Conservation (phyloP, 2,797 vertebrate genomes). For the Macroramphosus scolopax region DNA sequence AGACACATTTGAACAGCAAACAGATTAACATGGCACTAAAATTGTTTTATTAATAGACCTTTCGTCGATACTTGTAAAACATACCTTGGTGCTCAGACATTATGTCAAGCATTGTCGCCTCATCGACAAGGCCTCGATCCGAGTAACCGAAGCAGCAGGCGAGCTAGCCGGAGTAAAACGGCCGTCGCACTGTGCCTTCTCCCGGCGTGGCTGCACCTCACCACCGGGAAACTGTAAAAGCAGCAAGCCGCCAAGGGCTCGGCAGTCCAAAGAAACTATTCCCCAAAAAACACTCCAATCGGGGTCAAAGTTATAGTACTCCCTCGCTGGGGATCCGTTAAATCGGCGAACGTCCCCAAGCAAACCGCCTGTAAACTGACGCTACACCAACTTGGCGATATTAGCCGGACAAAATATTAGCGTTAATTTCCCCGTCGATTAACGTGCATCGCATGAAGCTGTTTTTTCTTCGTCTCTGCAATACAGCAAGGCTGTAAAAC, state of each 20-base stretch:
- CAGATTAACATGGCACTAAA: background rate
- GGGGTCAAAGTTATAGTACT: slow-evolving; percentile 1
- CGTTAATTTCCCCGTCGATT: slow-evolving; percentile 56
- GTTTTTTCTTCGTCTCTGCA: slow-evolving; percentile 52
- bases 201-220: slow-evolving; percentile 74
- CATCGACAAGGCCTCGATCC: slow-evolving; percentile 70
- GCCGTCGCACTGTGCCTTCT: slow-evolving; percentile 64
- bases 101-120: slow-evolving; percentile 86
- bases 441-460: slow-evolving; percentile 47
- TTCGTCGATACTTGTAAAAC: background rate
- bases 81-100: slow-evolving; percentile 87
- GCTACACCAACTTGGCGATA: slow-evolving; percentile 30
- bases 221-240: slow-evolving; percentile 59
- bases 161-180: slow-evolving; percentile 67
- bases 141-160: slow-evolving; percentile 57
- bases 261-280: background rate
- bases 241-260: slow-evolving; percentile 11
- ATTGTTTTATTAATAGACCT: background rate
- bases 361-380: slow-evolving; percentile 35
- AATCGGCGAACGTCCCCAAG: slow-evolving; percentile 10
- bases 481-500: slow-evolving; percentile 7
- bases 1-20: slow-evolving; percentile 7
- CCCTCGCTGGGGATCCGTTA: slow-evolving; percentile 13
- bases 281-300: background rate
- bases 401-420: slow-evolving; percentile 53